These are phyloP conservation scores for Burhinus bistriatus DNA, from an alignment of 2,113 vertebrate genomes.

Conservation along the genomic window DNA sequence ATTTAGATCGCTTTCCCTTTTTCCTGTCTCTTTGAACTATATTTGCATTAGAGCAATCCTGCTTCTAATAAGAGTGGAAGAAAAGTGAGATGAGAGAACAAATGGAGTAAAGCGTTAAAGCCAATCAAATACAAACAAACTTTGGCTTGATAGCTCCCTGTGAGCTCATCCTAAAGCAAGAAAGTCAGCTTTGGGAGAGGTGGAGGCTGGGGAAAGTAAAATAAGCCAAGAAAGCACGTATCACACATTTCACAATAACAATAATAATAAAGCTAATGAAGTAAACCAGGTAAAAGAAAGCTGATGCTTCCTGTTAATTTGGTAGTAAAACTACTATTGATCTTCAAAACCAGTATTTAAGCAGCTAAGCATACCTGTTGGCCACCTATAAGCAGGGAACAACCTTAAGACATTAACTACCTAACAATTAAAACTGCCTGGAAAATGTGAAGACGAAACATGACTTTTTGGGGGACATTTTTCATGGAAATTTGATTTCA, in stretches of 20 bases:
- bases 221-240: not conserved
- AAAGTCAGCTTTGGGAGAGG: not conserved
- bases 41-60: not conserved
- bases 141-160: constrained; percentile 1
- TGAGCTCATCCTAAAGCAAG: not conserved
- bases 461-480: not conserved
- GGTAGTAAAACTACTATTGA: not conserved
- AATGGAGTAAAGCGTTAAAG: constrained; percentile 28
- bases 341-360: not conserved
- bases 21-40: not conserved
- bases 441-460: not conserved
- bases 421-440: not conserved
- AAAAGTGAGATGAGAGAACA: constrained; percentile 6
- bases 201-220: not conserved
- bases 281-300: not conserved
- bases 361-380: not conserved
- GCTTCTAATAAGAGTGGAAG: not conserved
- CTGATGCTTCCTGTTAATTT: not conserved
- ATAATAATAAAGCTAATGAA: not conserved
- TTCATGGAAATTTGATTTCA: not conserved
- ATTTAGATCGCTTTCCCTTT: not conserved
- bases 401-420: not conserved
- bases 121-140: constrained; percentile 34
- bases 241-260: not conserved
- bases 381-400: not conserved